Conservation (phyloP, 2,797 vertebrate species). For the Apogon hyalosoma region DNA sequence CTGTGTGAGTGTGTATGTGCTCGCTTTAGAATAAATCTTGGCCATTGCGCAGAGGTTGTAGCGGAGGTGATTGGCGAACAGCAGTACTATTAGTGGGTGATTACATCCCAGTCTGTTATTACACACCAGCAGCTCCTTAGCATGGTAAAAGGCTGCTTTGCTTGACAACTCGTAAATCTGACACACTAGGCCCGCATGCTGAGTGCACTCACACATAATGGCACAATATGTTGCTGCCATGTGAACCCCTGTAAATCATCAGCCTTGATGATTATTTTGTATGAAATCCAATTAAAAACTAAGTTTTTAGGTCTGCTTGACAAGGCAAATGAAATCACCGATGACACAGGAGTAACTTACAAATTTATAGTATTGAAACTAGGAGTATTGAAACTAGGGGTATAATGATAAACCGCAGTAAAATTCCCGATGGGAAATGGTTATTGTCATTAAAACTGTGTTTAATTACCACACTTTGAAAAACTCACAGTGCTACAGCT, state of each 20-base stretch:
- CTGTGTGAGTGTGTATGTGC: constrained; percentile 37
- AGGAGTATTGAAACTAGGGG: too few species aligned
- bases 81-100: constrained; percentile 65
- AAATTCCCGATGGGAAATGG: too few species aligned
- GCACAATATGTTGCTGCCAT: constrained; percentile 47
- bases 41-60: constrained; percentile 52
- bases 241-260: constrained; percentile 24
- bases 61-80: constrained; percentile 65
- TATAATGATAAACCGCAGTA: too few species aligned
- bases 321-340: constrained; percentile 10
- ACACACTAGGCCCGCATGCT: constrained; percentile 49
- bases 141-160: constrained; percentile 49
- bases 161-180: constrained; percentile 68
- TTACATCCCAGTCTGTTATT: constrained; percentile 70
- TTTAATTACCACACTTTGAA: too few species aligned
- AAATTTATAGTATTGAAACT: constrained; percentile 4
- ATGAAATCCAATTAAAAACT: constrained; percentile 39
- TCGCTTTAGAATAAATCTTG: constrained; percentile 50
- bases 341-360: constrained; percentile 15
- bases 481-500: too few species aligned
- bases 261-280: constrained; percentile 39
- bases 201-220: constrained; percentile 37
- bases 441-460: too few species aligned
- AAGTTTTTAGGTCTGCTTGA: constrained; percentile 6
- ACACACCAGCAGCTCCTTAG: constrained; percentile 57